Conservation (phyloP, 2,113 vertebrate genomes). For the Anser brachyrhynchus region DNA sequence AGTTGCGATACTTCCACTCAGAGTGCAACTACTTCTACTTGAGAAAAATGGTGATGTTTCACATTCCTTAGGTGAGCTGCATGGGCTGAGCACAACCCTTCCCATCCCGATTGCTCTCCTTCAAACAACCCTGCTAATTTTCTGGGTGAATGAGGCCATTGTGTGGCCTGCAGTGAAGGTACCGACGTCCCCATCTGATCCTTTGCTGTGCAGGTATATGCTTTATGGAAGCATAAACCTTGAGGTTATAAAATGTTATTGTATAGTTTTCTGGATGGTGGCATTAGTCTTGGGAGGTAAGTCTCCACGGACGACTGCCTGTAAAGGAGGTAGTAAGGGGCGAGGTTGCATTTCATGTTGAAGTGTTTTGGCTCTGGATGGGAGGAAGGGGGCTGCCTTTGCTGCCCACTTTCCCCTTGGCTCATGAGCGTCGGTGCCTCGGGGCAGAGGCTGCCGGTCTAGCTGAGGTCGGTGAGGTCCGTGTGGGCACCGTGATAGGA, state of each 20-base stretch:
- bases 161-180: neutral
- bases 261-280: accelerated
- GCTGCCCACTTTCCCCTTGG: accelerated
- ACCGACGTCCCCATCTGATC: neutral
- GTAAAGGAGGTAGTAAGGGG: accelerated
- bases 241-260: neutral
- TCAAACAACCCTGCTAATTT: neutral
- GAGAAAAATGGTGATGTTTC: neutral
- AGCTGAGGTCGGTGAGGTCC: too few species aligned
- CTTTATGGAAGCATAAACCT: neutral
- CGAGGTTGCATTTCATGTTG: neutral
- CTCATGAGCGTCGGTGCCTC: accelerated
- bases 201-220: neutral
- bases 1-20: neutral
- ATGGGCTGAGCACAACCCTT: neutral
- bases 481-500: neutral
- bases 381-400: neutral
- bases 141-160: neutral
- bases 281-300: neutral
- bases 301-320: neutral
- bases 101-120: neutral
- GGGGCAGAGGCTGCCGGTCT: accelerated
- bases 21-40: neutral
- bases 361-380: neutral
- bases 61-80: neutral